Evolutionary conservation across 2,888 invertebrate species (phyloP).

Genomic region (Leucoma salicis): DNA sequence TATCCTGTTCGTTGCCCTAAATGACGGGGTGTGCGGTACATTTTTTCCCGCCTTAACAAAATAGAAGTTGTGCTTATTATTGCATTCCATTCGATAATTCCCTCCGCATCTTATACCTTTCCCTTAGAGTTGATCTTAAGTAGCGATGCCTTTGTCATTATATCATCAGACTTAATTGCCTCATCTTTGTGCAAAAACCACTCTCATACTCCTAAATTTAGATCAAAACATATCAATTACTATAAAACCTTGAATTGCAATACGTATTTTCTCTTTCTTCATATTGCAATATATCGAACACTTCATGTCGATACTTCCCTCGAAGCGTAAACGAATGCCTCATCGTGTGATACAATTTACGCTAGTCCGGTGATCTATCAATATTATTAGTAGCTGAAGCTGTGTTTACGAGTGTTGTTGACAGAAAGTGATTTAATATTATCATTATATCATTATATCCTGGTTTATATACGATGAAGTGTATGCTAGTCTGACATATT

Average conservation of each 20-base stretch:
- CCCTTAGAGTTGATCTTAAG: too few relatives aligned
- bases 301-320: background rate
- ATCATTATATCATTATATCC: background rate
- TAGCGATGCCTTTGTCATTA: too few relatives aligned
- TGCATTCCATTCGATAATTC: too few relatives aligned
- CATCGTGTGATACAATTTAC: slow-evolving; percentile 15
- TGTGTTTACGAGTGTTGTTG: slow-evolving; percentile 33
- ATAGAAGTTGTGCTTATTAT: too few relatives aligned
- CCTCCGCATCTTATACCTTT: too few relatives aligned
- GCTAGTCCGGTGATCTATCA: slow-evolving; percentile 37
- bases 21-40: too few relatives aligned
- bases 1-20: too few relatives aligned
- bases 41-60: too few relatives aligned
- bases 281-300: background rate
- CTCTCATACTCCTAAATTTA: too few relatives aligned
- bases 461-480: background rate
- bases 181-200: too few relatives aligned
- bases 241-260: background rate
- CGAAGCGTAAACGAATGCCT: background rate
- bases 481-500: background rate
- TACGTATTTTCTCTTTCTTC: background rate
- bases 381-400: slow-evolving; percentile 33
- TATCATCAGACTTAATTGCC: too few relatives aligned
- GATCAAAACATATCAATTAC: background rate
- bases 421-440: slow-evolving; percentile 43